Base-by-base conservation (phyloP, 2,797 vertebrate genomes). In the Myotis pilosus region DNA sequence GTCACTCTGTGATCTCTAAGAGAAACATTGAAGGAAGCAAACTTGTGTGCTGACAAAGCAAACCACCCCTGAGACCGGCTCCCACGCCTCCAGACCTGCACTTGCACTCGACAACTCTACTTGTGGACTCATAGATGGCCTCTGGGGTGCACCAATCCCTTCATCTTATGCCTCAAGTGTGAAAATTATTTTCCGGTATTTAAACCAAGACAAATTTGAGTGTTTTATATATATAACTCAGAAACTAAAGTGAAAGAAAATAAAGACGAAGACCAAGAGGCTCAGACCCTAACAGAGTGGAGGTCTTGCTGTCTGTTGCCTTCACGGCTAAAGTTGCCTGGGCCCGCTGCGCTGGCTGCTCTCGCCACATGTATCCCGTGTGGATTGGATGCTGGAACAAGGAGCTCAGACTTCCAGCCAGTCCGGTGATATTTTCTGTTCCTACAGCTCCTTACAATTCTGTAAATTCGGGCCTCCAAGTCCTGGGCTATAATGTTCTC, bases 221-320 rank as follows among this genome's bases (percentile, higher is more conserved):
- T 78, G 16, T 92, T 91, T 82, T 84, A 74, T 11, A 23, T 86
- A 4, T 64, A 47, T 86, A 94, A 25, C 51, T 53, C 30, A 92
- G 57, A 47, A 95, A 72, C n/a, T 57, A 23, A 93, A 82, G 16
- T 38, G 36, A 53, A 95, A 81, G 68, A 71, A 94, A 95, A 78
- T 20, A 87, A 88, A 74, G 49, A 84, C 25, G 74, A 68, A 86
- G 44, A 81, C 16, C 92, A 69, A 94, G 62, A 75, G 60, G 75
- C 36, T 79, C 33, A 68, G 38, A 28, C 13, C 11, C 16, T 20
- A 23, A 41, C 12, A 12, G 19, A n/a, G 11, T 28, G 87, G 41
- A 85, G 41, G 44, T 23, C 69, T 66, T 38, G 17, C 51, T 69
- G 10, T 2, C 38, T 60, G 5, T 19, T 90, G 44, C 33, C 20